Conservation (phyloP, 2,113 vertebrate species). For the Aptenodytes forsteri region DNA sequence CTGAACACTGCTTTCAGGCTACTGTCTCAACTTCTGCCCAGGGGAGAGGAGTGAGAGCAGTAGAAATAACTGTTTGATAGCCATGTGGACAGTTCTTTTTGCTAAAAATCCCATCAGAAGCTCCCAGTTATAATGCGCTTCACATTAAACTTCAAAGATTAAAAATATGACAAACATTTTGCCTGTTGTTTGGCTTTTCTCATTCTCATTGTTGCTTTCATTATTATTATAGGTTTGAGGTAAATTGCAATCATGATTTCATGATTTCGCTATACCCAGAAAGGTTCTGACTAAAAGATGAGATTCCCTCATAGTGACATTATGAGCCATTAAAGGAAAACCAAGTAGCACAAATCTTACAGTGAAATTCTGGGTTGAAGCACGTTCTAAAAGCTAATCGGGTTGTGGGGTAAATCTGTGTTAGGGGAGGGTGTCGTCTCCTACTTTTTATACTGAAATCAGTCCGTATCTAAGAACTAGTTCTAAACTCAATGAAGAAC, state of each 20-base stretch:
- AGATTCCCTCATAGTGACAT: background rate
- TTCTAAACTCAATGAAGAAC: background rate
- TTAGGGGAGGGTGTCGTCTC: background rate
- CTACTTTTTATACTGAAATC: background rate
- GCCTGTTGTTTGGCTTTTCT: background rate
- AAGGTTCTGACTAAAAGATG: background rate
- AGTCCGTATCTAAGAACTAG: too few species aligned
- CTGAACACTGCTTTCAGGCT: background rate
- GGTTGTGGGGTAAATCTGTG: background rate
- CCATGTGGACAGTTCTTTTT: accelerated
- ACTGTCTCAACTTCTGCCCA: background rate
- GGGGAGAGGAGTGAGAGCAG: background rate
- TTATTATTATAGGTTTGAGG: background rate
- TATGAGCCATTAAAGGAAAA: background rate
- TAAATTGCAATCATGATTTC: background rate
- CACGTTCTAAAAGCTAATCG: background rate
- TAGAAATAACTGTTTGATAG: background rate
- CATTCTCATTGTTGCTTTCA: background rate
- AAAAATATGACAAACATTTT: background rate
- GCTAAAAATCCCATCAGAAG: background rate
- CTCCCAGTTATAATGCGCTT: background rate
- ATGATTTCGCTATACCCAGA: background rate
- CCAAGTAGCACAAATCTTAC: background rate
- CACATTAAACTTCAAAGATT: background rate
- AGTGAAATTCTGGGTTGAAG: background rate